Evolutionary conservation across 2,888 invertebrate genomes (phyloP).

Genomic region (Drosophila lutescens): DNA sequence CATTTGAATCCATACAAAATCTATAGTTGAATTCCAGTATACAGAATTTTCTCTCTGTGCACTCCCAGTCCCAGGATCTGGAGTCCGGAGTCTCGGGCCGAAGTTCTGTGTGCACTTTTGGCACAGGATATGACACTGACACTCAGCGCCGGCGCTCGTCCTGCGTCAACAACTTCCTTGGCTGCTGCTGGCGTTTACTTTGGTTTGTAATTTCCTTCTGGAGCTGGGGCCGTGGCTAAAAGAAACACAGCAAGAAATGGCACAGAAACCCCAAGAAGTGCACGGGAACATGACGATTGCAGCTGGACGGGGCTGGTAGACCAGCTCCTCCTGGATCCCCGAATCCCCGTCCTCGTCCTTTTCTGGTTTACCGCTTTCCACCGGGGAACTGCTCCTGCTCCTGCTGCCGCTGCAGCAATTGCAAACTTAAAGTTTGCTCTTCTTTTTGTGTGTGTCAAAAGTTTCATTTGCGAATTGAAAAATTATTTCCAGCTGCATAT

Average conservation of each 20-base stretch:
- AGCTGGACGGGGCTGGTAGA: constrained; percentile 47
- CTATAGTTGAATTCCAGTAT: too few species aligned
- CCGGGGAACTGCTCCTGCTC: constrained; percentile 57
- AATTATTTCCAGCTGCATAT: constrained; percentile 72
- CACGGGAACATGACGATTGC: constrained; percentile 72
- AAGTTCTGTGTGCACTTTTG: constrained; percentile 71
- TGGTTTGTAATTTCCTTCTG: constrained; percentile 79
- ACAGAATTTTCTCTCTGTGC: not conserved
- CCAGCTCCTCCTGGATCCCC: constrained; percentile 1
- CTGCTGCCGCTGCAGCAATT: constrained; percentile 55
- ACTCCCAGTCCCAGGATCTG: not conserved
- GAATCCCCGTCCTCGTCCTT: not conserved
- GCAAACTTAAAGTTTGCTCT: constrained; percentile 69
- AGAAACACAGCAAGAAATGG: constrained; percentile 60
- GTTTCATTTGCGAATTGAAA: constrained; percentile 79
- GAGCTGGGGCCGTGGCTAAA: constrained; percentile 65
- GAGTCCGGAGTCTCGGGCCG: constrained; percentile 23
- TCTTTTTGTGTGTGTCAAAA: constrained; percentile 56
- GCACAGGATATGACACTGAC: constrained; percentile 80
- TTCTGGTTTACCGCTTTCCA: constrained; percentile 61
- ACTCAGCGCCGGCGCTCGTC: constrained; percentile 70
- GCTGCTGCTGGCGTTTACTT: constrained; percentile 77
- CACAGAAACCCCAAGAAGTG: constrained; percentile 58
- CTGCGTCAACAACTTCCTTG: constrained; percentile 77
- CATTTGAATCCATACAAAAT: too few species aligned